Evolutionary conservation across 2,888 invertebrate species (phyloP), one percentile per base, ranked within the genome.

Genomic region (Leptogaster cylindrica): DNA sequence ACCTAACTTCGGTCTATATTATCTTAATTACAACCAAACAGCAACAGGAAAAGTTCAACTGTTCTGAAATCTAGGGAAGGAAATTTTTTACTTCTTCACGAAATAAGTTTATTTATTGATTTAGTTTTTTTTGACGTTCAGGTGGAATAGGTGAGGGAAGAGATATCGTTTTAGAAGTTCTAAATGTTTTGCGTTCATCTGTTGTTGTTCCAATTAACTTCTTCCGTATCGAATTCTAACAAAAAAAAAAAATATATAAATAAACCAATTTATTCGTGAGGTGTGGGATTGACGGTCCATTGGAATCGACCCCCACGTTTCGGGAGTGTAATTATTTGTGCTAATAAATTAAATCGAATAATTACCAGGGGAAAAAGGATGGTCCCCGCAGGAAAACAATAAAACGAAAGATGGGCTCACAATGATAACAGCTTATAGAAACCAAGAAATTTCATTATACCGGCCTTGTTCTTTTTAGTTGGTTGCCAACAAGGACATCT

Each of bases 341-440:
- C 28, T 61, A 61, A 61, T 61, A 61, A 61, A 61, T 61, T 61
- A 61, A 61, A 61, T 61, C 61, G 25, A 10, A 61, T 61, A 61
- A 61, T 61, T 61, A 61, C 61, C 10, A 61, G 12, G 27, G 27
- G 27, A 33, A 23, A 41, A 44, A 28, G 61, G 61, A 44, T 61
- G 44, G 44, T 27, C 44, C 44, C 61, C 44, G 61, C 44, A 61
- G 44, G 44, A 61, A 61, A 41, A 61, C 61, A 61, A 61, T 61
- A 61, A 61, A 44, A 28, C 10, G 27, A 55, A 16, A 61, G 61
- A 61, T 61, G 27, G 61, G 44, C 16, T 18, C n/a, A 8, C 28
- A 12, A 61, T 18, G 61, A 61, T 61, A 61, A 61, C 61, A 28
- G 33, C 44, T 39, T n/a, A 4, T 12, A 46, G 44, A 44, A 61